Evolutionary conservation across 2,113 vertebrate genomes (phyloP), one percentile per base, ranked within the genome.

Genomic region (Tyto alba): DNA sequence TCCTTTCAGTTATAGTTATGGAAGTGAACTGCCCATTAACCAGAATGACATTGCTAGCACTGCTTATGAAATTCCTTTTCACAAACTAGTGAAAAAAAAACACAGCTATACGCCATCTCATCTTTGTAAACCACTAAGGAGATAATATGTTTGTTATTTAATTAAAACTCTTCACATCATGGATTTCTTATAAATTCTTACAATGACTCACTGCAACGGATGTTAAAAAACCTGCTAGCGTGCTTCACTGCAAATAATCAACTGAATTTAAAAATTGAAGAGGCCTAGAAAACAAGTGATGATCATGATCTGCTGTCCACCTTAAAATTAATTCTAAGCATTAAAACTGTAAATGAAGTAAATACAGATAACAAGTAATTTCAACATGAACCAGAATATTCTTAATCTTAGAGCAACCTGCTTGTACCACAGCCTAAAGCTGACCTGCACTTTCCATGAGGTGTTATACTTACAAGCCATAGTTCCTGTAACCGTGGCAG

Each of bases 101-200:
- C 27, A 48, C 38, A 87, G 50, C 43, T 64, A 18, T 30, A 57
- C 23, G 36, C 69, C 60, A 75, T 17, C 52, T 59, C 50, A 69
- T 43, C 60, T 69, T 25, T 64, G 16, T 38, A 73, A 85, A 67
- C 30, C 67, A 69, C n/a, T 48, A 77, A 67, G 52, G 88, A 81
- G 50, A 80, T 30, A 72, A 80, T 20, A 66, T 3, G 0, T 60
- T 20, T 91, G 63, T 47, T 43, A 56, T 66, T 91, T 88, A 79
- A 92, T 90, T 85, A 94, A 88, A 97, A 76, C 32, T 20, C 50
- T 86, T n/a, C 75, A 56, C 55, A 76, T 79, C 41, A 43, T 7
- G 38, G 32, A n/a, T 85, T 21, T 69, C 56, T 85, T 59, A 77
- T 57, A 87, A 89, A 76, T 76, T 73, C 85, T 86, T 84, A 26